Percentiles rank a stretch among this genome's conserved stretches.
Evolutionary conservation across 2,113 vertebrate species (phyloP).

Genomic region (Tylochromis polylepis): DNA sequence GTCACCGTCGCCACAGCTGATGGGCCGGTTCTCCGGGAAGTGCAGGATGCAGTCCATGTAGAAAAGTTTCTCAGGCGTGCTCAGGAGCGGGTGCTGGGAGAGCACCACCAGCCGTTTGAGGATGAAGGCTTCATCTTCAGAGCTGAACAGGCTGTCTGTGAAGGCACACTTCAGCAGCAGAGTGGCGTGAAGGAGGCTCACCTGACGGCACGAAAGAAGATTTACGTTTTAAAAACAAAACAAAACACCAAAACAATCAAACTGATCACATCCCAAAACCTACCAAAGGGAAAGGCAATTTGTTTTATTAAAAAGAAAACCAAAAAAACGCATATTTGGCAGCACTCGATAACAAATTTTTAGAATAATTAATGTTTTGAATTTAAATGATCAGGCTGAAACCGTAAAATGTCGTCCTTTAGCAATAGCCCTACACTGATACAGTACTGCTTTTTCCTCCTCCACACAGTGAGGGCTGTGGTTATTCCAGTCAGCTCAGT

Average conservation of each 20-base stretch:
- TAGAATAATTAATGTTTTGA: neutral
- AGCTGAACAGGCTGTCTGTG: slow-evolving; percentile 85
- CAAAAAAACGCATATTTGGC: neutral
- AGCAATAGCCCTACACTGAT: neutral
- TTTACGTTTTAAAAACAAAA: neutral
- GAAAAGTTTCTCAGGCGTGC: slow-evolving; percentile 75
- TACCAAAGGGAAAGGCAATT: accelerated
- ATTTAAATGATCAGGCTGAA: neutral
- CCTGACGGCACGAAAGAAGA: neutral
- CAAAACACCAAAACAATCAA: neutral
- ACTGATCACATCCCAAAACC: neutral
- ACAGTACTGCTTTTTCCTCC: no score
- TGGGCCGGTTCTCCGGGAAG: slow-evolving; percentile 86
- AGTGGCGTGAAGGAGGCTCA: slow-evolving; percentile 75
- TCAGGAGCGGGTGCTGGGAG: slow-evolving; percentile 81
- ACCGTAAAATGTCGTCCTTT: neutral
- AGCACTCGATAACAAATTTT: neutral
- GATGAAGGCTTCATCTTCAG: slow-evolving; percentile 81
- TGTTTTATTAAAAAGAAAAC: accelerated
- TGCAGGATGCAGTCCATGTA: slow-evolving; percentile 81
- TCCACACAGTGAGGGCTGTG: neutral
- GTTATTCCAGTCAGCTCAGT: neutral
- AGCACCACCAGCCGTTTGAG: slow-evolving; percentile 78
- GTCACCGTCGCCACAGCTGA: slow-evolving; percentile 70
- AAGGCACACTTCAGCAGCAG: slow-evolving; percentile 83